Base-by-base conservation (phyloP, 2,113 vertebrate species). In the Leucosticte australis region DNA sequence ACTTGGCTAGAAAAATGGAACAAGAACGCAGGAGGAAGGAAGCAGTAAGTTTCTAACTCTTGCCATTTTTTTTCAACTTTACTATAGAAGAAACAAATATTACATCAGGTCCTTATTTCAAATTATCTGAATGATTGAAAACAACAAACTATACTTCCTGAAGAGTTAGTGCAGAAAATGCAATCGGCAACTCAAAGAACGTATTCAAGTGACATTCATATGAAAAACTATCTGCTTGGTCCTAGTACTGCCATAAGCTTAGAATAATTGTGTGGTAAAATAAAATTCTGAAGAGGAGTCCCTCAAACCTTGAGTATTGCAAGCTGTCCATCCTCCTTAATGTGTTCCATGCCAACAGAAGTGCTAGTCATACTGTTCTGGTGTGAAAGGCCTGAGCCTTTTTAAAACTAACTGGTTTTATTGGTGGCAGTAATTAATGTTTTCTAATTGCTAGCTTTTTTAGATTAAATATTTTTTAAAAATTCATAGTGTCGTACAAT, bases 11-110 rank as follows among this genome's bases (percentile, higher is more conserved):
- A 57, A 98, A 96, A 91, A 98, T 95, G 92, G 99, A 99, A 80
- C 99, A 99, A 83, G 99, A 99, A 56, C 98, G 98, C 24, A 98
- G 99, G 63, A 96, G 98, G 46, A 98, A 97, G 94, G 98, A 99
- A 96, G 98, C 98, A 55, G 99, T 99, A 96, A 99, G 99, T 98
- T 75, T 46, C 22, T 73, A n/a, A 30, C 37, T 81, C 64, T 56
- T 67, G 78, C 33, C 27, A 1, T 56, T 22, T 11, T 71, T 68
- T 93, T 74, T 16, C 28, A 52, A 3, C 15, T 65, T 83, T 22
- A 83, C 27, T 33, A 65, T 15, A 57, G 15, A 50, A 59, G 30
- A 65, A 81, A 77, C 12, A 79, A 42, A 39, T 15, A 30, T 39
- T 83, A 39, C 5, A 7, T 82, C 35, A 50, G 19, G 12, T n/a